phyloP scores from a whole-genome alignment of 1,140 invertebrate species.

The Phocides pigmalion region DNA sequence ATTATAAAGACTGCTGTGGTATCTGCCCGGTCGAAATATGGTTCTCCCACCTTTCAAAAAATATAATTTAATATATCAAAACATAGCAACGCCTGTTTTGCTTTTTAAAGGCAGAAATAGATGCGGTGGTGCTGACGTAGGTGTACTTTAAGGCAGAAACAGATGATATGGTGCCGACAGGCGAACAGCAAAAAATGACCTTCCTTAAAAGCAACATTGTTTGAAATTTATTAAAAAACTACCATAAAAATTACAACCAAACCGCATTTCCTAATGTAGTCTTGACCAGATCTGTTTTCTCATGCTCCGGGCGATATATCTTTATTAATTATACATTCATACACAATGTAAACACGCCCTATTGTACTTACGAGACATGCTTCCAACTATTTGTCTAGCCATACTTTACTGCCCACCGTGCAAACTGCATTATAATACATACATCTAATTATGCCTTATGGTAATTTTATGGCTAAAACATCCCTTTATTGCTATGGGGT shows the following conservation, averaged over 20 bases:
- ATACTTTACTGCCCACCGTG: constrained; percentile 56
- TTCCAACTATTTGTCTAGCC: constrained; percentile 54
- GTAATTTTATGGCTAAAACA: constrained; percentile 71
- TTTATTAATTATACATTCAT: constrained; percentile 80
- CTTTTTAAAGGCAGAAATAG: too few species aligned
- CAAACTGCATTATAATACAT: constrained; percentile 74
- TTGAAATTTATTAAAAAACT: too few species aligned
- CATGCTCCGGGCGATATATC: constrained; percentile 63
- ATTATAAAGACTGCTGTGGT: too few species aligned
- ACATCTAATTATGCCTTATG: constrained; percentile 76
- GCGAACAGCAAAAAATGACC: too few species aligned
- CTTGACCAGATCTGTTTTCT: constrained; percentile 59
- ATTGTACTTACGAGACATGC: constrained; percentile 54
- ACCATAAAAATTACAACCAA: constrained; percentile 15
- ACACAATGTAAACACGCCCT: constrained; percentile 73
- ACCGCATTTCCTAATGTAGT: constrained; percentile 50
- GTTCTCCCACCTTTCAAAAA: too few species aligned
- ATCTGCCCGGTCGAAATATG: too few species aligned
- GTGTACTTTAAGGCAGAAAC: too few species aligned
- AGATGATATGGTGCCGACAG: too few species aligned
- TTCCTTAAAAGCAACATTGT: too few species aligned
- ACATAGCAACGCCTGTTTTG: too few species aligned
- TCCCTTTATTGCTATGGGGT: constrained; percentile 60
- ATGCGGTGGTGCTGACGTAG: too few species aligned
- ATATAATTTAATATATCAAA: too few species aligned